Conservation (phyloP, 2,888 invertebrate species). For the Euplagia quadripunctaria region DNA sequence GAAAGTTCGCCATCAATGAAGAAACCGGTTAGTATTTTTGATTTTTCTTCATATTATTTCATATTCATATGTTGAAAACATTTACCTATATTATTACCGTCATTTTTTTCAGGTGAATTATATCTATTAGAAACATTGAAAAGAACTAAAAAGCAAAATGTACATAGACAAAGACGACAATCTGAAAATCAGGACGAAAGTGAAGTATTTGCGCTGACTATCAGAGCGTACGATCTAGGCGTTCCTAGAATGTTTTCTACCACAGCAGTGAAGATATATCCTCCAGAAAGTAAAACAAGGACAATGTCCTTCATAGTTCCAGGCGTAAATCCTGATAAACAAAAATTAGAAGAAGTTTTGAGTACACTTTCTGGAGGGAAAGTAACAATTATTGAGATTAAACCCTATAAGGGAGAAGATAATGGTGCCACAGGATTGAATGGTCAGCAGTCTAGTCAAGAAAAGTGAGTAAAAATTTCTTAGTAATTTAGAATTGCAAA, state of each 20-base stretch:
- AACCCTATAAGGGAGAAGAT: slow-evolving; percentile 89
- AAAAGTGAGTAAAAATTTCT: slow-evolving; percentile 75
- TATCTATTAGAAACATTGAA: slow-evolving; percentile 87
- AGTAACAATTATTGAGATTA: slow-evolving; percentile 92
- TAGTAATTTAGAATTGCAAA: not conserved
- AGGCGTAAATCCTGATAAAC: slow-evolving; percentile 91
- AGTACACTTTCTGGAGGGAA: slow-evolving; percentile 93
- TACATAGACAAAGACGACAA: slow-evolving; percentile 82
- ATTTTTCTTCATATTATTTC: not conserved
- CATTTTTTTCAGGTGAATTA: slow-evolving; percentile 87
- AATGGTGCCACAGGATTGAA: slow-evolving; percentile 86
- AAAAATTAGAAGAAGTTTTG: slow-evolving; percentile 91
- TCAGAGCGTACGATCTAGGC: slow-evolving; percentile 94
- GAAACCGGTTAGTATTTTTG: slow-evolving; percentile 87
- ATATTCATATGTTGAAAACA: not conserved
- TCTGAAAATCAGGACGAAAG: slow-evolving; percentile 77
- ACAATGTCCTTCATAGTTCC: slow-evolving; percentile 94
- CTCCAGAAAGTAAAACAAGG: slow-evolving; percentile 91
- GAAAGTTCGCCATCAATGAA: slow-evolving; percentile 92
- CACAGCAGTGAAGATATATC: slow-evolving; percentile 92
- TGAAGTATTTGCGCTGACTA: slow-evolving; percentile 89
- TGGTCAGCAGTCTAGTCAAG: slow-evolving; percentile 85
- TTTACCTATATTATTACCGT: not conserved
- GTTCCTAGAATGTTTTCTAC: slow-evolving; percentile 92
- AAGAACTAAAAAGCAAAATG: slow-evolving; percentile 77